Evolutionary conservation across 1,140 invertebrate genomes (phyloP).

Genomic region (Zaprionus camerounensis): DNA sequence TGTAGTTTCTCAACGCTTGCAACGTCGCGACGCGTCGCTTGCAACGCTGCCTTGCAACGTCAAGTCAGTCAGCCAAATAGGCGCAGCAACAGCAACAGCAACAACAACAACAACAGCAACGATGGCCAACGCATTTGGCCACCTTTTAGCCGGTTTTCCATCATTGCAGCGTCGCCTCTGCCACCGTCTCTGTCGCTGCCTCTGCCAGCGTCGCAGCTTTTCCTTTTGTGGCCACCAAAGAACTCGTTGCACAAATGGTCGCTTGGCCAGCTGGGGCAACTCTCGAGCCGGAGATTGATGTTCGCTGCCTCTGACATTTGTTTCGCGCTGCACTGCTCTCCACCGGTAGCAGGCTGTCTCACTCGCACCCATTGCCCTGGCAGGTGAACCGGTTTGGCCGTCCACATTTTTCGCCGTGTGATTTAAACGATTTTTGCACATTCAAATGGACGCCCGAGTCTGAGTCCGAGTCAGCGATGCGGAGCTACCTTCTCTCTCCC

Average conservation of each 20-base stretch:
- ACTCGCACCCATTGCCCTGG: conserved; percentile 50
- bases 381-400: conserved; percentile 60
- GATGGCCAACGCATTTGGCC: conserved; percentile 54
- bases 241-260: conserved; percentile 71
- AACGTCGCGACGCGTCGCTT: background rate
- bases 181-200: conserved; percentile 15
- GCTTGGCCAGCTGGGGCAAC: conserved; percentile 34
- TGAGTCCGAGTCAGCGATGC: conserved; percentile 30
- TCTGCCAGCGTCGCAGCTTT: conserved; percentile 48
- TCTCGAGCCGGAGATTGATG: conserved; percentile 73
- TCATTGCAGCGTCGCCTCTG: conserved; percentile 27
- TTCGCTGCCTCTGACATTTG: conserved; percentile 81
- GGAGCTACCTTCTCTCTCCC: background rate
- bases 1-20: conserved; percentile 34
- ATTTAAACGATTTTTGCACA: conserved; percentile 75
- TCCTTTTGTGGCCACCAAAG: conserved; percentile 81
- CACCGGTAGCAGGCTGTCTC: conserved; percentile 33
- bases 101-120: too few relatives aligned
- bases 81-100: conserved; percentile 43
- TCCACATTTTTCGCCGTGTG: conserved; percentile 69
- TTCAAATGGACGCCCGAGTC: conserved; percentile 51
- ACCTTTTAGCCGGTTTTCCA: conserved; percentile 58
- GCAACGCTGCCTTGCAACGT: conserved; percentile 24
- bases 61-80: conserved; percentile 27
- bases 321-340: conserved; percentile 67